A percentile compares a stretch with the other conserved stretches of the same genome.
Evolutionary conservation across 2,113 vertebrate species (phyloP).

Genomic region (Poicephalus gulielmi): DNA sequence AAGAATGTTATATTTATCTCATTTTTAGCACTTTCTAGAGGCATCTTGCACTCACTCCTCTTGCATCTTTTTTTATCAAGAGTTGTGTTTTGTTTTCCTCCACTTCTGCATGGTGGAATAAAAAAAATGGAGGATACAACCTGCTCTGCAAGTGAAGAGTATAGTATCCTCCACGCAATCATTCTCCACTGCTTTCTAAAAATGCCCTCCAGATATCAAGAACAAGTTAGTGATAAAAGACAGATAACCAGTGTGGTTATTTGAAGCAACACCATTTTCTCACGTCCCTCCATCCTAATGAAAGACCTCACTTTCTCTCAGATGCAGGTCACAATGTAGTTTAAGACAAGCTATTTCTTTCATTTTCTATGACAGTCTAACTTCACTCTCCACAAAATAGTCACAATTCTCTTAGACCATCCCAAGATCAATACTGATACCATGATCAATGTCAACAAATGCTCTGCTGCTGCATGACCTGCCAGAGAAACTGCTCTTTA

Average conservation of each 20-base stretch:
- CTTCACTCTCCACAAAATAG: background rate
- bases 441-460: background rate
- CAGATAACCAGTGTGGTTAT: background rate
- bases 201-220: background rate
- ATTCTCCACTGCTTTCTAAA: background rate
- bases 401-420: background rate
- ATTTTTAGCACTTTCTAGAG: background rate
- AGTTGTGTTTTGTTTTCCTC: background rate
- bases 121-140: background rate
- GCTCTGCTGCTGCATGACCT: background rate
- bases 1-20: background rate
- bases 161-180: background rate
- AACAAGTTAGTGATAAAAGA: background rate
- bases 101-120: background rate
- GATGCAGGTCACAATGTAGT: background rate
- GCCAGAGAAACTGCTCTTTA: background rate
- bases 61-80: background rate
- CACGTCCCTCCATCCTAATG: background rate
- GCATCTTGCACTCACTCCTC: background rate
- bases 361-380: background rate
- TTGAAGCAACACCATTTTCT: background rate
- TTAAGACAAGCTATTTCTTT: conserved; percentile 4
- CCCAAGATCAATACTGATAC: background rate
- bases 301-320: background rate
- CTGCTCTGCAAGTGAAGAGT: background rate